A percentile compares a stretch with the other conserved stretches of the same genome.
Conservation (phyloP, 2,888 invertebrate genomes). For the Octonoba sinensis region DNA sequence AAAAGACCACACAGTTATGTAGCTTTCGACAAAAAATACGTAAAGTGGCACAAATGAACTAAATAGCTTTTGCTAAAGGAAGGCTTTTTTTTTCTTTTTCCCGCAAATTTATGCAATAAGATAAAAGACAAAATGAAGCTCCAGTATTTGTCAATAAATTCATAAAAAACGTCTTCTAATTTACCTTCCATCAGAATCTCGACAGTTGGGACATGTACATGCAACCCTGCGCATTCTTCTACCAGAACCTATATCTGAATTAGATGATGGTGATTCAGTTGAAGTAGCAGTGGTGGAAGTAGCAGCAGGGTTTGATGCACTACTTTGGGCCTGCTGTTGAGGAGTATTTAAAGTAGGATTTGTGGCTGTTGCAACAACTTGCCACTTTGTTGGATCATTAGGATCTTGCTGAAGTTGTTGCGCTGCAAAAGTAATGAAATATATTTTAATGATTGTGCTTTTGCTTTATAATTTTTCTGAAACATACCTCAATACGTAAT, state of each 20-base stretch:
- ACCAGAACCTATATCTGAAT: constrained; percentile 34
- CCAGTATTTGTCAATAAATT: no score
- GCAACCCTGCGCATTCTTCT: constrained; percentile 81
- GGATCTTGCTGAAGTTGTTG: constrained; percentile 87
- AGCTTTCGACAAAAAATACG: no score
- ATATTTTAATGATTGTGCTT: no score
- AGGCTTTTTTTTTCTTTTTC: no score
- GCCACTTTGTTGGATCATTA: constrained; percentile 87
- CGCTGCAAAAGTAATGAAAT: constrained; percentile 66
- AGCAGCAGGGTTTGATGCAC: constrained; percentile 59
- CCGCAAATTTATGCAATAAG: no score
- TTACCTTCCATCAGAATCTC: constrained; percentile 86
- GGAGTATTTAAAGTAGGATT: constrained; percentile 68
- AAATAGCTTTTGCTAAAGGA: no score
- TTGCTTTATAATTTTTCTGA: no score
- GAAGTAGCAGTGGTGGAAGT: constrained; percentile 50
- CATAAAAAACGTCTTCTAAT: no score
- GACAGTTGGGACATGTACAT: constrained; percentile 99
- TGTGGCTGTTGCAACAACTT: constrained; percentile 73
- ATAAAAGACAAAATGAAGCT: no score
- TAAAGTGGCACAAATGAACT: no score
- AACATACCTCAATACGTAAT: no score
- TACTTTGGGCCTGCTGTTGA: constrained; percentile 36
- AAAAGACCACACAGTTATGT: no score
- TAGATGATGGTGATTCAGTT: constrained; percentile 46